Percentiles rank a stretch among this genome's conserved stretches.
phyloP scores from a whole-genome alignment of 2,113 vertebrate genomes.

The Chaetodon auriga region DNA sequence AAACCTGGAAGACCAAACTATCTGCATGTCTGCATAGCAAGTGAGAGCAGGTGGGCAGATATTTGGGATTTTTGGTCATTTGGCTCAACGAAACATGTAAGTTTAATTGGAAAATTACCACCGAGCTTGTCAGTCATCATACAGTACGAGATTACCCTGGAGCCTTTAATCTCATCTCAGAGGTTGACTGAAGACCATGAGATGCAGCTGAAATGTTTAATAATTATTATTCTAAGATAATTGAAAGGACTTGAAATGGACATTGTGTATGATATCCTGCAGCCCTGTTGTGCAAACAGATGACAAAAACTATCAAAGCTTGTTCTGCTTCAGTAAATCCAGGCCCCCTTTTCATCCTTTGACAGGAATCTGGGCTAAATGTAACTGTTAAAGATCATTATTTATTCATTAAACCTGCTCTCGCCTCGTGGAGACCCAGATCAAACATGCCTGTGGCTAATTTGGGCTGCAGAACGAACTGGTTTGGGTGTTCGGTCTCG shows the following conservation, averaged over 20 bases:
- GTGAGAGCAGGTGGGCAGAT: not conserved
- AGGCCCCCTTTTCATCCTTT: not conserved
- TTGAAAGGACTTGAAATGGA: too few species aligned
- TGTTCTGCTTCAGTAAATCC: not conserved
- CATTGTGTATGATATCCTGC: too few species aligned
- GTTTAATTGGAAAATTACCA: not conserved
- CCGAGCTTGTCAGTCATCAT: too few species aligned
- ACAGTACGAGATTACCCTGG: not conserved
- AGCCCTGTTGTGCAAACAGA: too few species aligned
- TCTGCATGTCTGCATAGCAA: not conserved
- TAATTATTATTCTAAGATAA: too few species aligned
- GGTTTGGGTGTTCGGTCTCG: not conserved
- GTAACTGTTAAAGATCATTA: not conserved
- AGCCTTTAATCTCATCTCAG: too few species aligned
- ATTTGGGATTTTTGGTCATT: not conserved
- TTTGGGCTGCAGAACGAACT: not conserved
- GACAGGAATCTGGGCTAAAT: not conserved
- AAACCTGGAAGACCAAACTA: not conserved
- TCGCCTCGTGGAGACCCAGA: not conserved
- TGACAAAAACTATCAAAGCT: too few species aligned
- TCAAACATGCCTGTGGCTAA: conserved; percentile 12
- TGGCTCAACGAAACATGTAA: not conserved
- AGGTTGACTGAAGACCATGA: not conserved
- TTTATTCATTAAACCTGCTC: not conserved
- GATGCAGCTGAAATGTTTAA: too few species aligned